Conservation (phyloP, 2,888 invertebrate species). For the Ichneumoninae sp. region DNA sequence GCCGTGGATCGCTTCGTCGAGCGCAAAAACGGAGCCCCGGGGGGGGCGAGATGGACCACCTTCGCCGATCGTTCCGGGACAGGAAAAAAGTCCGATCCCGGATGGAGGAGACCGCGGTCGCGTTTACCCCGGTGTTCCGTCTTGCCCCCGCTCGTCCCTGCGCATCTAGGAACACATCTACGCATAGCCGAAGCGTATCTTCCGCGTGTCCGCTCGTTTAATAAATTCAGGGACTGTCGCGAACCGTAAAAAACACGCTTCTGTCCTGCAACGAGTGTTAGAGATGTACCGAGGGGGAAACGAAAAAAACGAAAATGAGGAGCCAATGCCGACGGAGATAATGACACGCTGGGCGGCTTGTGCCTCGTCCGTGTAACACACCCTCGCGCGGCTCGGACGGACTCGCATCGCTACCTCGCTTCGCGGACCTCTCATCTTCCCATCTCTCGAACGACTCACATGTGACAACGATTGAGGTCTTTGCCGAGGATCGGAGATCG, state of each 20-base stretch:
- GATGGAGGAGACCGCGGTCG: too few species aligned
- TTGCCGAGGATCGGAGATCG: slow-evolving; percentile 2
- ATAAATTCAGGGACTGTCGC: slow-evolving; percentile 62
- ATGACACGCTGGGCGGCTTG: slow-evolving; percentile 44
- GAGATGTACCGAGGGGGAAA: not conserved
- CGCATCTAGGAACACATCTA: not conserved
- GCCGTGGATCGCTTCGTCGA: slow-evolving; percentile 55
- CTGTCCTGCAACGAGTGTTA: not conserved
- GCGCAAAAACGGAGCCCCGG: slow-evolving; percentile 52
- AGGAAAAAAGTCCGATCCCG: too few species aligned
- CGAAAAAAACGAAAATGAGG: slow-evolving; percentile 13
- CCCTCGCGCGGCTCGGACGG: slow-evolving; percentile 3
- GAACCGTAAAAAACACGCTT: slow-evolving; percentile 4
- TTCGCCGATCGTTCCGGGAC: not conserved
- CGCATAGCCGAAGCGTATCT: not conserved
- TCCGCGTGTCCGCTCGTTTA: slow-evolving; percentile 42
- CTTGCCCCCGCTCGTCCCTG: too few species aligned
- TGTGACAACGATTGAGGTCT: slow-evolving; percentile 60
- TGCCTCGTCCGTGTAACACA: slow-evolving; percentile 9
- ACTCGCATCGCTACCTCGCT: slow-evolving; percentile 5
- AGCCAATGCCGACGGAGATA: slow-evolving; percentile 31
- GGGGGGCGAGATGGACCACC: slow-evolving; percentile 2
- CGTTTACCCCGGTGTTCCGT: too few species aligned
- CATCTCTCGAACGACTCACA: slow-evolving; percentile 37
- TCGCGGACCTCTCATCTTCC: slow-evolving; percentile 17